phyloP scores from a whole-genome alignment of 2,797 vertebrate species.

The Lateolabrax maculatus region DNA sequence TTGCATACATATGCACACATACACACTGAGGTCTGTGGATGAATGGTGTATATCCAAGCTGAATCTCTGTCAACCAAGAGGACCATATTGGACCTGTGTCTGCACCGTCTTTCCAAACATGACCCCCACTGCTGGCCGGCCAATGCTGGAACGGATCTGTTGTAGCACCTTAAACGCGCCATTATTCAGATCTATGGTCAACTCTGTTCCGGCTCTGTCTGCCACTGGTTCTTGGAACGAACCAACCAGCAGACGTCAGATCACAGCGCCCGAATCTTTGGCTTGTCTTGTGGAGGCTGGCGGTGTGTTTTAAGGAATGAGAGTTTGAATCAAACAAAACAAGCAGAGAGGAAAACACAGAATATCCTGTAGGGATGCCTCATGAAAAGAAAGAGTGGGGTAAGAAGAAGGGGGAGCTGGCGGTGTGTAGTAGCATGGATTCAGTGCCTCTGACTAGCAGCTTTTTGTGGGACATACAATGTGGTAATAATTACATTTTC shows the following conservation, averaged over 20 bases:
- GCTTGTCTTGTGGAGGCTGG: conserved; percentile 52
- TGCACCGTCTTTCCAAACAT: conserved; percentile 16
- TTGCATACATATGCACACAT: conserved; percentile 8
- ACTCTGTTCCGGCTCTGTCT: conserved; percentile 42
- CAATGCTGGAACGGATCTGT: conserved; percentile 42
- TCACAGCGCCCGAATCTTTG: conserved; percentile 49
- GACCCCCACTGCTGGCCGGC: conserved; percentile 27
- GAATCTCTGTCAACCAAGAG: conserved; percentile 1
- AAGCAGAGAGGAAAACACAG: conserved; percentile 52
- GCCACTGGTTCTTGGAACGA: conserved; percentile 54
- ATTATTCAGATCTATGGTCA: conserved; percentile 50
- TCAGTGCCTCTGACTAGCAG: conserved; percentile 29
- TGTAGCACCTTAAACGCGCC: conserved; percentile 44
- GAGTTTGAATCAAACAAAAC: conserved; percentile 51
- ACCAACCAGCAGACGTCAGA: conserved; percentile 42
- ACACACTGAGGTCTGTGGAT: background rate
- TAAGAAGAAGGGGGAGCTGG: background rate
- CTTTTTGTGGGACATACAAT: background rate
- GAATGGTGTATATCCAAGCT: background rate
- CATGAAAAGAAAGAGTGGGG: conserved; percentile 33
- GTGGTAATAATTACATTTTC: conserved; percentile 3
- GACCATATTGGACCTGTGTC: conserved; percentile 22
- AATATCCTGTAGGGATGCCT: conserved; percentile 40
- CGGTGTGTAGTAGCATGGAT: conserved; percentile 5
- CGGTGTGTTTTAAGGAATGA: conserved; percentile 43